phyloP scores from a whole-genome alignment of 2,888 invertebrate genomes.

The Pardosa pseudoannulata region DNA sequence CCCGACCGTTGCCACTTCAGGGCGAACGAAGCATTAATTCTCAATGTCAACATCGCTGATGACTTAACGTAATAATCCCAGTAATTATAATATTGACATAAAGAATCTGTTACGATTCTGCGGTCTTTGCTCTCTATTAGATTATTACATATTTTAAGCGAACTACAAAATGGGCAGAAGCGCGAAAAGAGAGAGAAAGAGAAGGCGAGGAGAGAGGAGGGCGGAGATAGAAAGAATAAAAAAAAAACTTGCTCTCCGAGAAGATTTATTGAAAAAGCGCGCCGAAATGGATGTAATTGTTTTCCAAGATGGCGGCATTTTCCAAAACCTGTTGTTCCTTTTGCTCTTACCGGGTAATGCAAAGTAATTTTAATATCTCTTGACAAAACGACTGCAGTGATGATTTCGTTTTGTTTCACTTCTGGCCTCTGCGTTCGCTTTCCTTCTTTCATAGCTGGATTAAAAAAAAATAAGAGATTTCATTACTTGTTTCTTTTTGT shows the following conservation, averaged over 20 bases:
- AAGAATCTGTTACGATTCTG: slow-evolving; percentile 71
- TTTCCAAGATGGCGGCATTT: slow-evolving; percentile 54
- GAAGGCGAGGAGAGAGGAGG: not conserved
- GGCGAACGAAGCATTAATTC: slow-evolving; percentile 65
- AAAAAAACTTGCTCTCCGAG: slow-evolving; percentile 25
- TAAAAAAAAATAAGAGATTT: not conserved
- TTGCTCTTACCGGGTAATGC: not conserved
- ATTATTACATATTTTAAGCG: slow-evolving; percentile 69
- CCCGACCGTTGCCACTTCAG: slow-evolving; percentile 43
- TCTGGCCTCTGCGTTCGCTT: not conserved
- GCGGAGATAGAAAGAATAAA: not conserved
- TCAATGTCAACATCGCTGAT: slow-evolving; percentile 71
- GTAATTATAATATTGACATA: slow-evolving; percentile 72
- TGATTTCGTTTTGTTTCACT: slow-evolving; percentile 6
- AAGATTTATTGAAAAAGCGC: slow-evolving; percentile 71
- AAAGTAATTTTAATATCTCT: slow-evolving; percentile 11
- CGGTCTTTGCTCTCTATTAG: slow-evolving; percentile 65
- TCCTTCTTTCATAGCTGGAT: not conserved
- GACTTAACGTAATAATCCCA: slow-evolving; percentile 71
- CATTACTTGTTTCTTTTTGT: not conserved
- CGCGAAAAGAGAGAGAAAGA: not conserved
- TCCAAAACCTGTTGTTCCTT: slow-evolving; percentile 62
- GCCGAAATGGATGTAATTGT: slow-evolving; percentile 60
- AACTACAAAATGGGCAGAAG: slow-evolving; percentile 62
- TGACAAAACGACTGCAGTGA: not conserved